Evolutionary conservation across 2,113 vertebrate species (phyloP).

Genomic region (Callithrix jacchus): DNA sequence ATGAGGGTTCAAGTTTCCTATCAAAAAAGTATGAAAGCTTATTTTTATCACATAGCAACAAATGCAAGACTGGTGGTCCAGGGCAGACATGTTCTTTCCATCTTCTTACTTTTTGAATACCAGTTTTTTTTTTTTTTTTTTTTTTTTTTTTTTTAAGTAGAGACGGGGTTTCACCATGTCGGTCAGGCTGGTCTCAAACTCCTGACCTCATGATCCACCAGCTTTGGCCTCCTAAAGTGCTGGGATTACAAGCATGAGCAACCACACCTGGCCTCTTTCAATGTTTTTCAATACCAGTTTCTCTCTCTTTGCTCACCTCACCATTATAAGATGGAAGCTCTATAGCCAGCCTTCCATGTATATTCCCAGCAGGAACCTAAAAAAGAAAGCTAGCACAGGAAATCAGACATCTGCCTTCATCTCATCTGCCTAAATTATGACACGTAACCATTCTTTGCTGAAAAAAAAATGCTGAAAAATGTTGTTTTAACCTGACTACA

Average conservation of each 20-base stretch:
- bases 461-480: not conserved
- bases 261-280: too few species aligned
- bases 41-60: not conserved
- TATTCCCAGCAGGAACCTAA: not conserved
- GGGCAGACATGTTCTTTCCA: not conserved
- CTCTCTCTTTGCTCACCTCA: not conserved
- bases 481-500: not conserved
- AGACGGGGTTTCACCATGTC: too few species aligned
- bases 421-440: not conserved
- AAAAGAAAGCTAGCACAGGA: not conserved
- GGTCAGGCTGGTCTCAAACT: too few species aligned
- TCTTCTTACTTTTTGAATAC: not conserved
- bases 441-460: accelerated
- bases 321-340: not conserved
- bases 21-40: not conserved
- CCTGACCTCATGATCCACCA: too few species aligned
- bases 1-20: not conserved
- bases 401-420: not conserved
- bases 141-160: too few species aligned
- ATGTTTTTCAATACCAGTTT: not conserved
- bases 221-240: too few species aligned
- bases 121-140: not conserved
- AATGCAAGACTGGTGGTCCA: too few species aligned
- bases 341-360: not conserved
- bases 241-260: too few species aligned